Evolutionary conservation across 2,888 invertebrate genomes (phyloP).

Genomic region (Dynastes grantii): DNA sequence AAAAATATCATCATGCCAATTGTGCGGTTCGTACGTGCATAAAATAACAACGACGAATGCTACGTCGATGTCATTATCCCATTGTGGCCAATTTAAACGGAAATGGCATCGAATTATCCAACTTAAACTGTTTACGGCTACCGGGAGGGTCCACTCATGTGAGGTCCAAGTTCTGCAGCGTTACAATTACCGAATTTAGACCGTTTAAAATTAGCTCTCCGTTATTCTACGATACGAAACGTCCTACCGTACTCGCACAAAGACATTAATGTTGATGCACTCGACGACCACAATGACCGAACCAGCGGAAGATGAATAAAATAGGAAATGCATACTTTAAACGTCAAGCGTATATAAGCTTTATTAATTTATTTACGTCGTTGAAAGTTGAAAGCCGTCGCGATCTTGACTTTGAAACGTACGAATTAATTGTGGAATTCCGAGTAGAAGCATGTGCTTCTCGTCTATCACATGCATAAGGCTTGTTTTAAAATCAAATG

Average conservation of each 20-base stretch:
- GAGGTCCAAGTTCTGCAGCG: not conserved
- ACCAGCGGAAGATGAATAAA: not conserved
- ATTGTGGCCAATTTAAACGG: constrained; percentile 38
- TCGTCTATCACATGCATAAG: too few species aligned
- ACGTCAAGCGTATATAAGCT: not conserved
- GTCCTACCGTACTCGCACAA: not conserved
- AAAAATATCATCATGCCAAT: too few species aligned
- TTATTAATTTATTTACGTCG: constrained; percentile 26
- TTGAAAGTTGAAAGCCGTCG: not conserved
- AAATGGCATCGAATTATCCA: constrained; percentile 33
- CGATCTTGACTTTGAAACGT: constrained; percentile 25
- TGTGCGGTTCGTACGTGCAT: too few species aligned
- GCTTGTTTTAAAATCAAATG: too few species aligned
- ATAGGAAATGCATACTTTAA: constrained; percentile 13
- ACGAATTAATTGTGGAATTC: not conserved
- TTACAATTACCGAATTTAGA: constrained; percentile 32
- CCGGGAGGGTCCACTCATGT: constrained; percentile 12
- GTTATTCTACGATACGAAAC: not conserved
- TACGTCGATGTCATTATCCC: constrained; percentile 22
- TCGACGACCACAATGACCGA: not conserved
- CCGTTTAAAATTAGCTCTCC: constrained; percentile 29
- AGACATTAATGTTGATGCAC: not conserved
- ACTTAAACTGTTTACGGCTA: constrained; percentile 27
- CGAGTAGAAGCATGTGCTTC: not conserved
- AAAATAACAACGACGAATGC: not conserved